Evolutionary conservation across 2,113 vertebrate species (phyloP), one percentile per base, ranked within the genome.

Genomic region (Bettongia penicillata): DNA sequence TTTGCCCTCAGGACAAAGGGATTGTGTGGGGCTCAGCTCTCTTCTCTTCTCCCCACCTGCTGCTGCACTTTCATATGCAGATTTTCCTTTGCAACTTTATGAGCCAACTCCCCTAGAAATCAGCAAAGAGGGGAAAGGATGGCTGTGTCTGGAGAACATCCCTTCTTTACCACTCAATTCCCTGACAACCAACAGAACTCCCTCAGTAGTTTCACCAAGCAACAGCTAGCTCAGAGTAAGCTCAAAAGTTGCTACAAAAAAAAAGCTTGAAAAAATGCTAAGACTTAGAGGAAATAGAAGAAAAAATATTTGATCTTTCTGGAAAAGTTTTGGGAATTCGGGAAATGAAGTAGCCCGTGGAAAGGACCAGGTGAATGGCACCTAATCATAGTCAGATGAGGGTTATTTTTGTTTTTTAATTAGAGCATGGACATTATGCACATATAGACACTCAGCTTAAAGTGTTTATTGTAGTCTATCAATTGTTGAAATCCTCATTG

Each of bases 1-100:
- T 92, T 43, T 43, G 43, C 16, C 14, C 77, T 91, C 28, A 52
- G 51, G 77, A 97, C 95, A 96, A 92, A 96, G 95, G 53, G n/a
- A 84, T 84, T 43, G 4, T 84, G 37, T 84, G 0, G 19, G 68
- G 37, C 91, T 53, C 53, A 43, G 53, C n/a, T 48, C 93, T 43
- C 22, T 48, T 77, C 51, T 53, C 77, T 49, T 57, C 84, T 77
- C 16, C 43, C 90, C 93, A 68, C 96, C 93, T 95, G 97, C 94
- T 89, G 89, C 48, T 2, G 2, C 0, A 91, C 93, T 91, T 95
- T 97, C 96, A 93, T 89, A 96, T 95, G 94, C 5, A 95, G 93
- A 84, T 97, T 12, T 1, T 9, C 51, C 90, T 47, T 57, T 47
- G 28, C 48, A 53, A 26, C 52, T 95, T 68, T 28, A 51, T 24